phyloP scores from a whole-genome alignment of 2,113 vertebrate genomes.

The Eptesicus fuscus region DNA sequence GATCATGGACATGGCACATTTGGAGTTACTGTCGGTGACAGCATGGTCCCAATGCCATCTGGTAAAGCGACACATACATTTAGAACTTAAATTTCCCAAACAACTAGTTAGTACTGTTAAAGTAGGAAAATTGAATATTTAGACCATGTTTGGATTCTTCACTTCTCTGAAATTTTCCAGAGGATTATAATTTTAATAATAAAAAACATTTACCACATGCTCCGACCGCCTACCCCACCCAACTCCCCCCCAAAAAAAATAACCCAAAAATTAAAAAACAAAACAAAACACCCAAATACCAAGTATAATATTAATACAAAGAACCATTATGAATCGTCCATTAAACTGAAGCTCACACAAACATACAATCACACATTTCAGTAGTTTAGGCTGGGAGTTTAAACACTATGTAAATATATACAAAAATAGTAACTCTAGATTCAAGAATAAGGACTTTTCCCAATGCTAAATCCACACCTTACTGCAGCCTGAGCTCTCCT shows the following conservation, averaged over 20 bases:
- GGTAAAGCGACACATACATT: constrained; percentile 56
- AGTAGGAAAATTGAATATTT: constrained; percentile 42
- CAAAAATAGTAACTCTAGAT: constrained; percentile 80
- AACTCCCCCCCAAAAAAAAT: not conserved
- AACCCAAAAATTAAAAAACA: constrained; percentile 42
- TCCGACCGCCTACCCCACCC: not conserved
- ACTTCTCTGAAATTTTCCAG: constrained; percentile 58
- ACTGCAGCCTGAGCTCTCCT: constrained; percentile 71
- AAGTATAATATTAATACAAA: constrained; percentile 65
- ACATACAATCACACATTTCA: constrained; percentile 84
- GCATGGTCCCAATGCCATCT: constrained; percentile 49
- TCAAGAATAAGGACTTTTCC: constrained; percentile 76
- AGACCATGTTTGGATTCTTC: constrained; percentile 65
- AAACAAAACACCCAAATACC: constrained; percentile 61
- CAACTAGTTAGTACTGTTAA: constrained; percentile 60
- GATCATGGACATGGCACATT: constrained; percentile 45
- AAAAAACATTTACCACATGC: constrained; percentile 57
- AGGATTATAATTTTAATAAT: constrained; percentile 40
- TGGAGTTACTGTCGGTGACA: constrained; percentile 34
- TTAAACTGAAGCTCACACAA: constrained; percentile 78
- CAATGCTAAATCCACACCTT: constrained; percentile 75
- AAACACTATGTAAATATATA: constrained; percentile 79
- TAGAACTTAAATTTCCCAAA: constrained; percentile 43
- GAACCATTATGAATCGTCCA: constrained; percentile 70
- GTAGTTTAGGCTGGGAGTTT: constrained; percentile 85